These are phyloP conservation scores for Lypha dubia DNA, from an alignment of 2,888 invertebrate species.

Conservation along the genomic window DNA sequence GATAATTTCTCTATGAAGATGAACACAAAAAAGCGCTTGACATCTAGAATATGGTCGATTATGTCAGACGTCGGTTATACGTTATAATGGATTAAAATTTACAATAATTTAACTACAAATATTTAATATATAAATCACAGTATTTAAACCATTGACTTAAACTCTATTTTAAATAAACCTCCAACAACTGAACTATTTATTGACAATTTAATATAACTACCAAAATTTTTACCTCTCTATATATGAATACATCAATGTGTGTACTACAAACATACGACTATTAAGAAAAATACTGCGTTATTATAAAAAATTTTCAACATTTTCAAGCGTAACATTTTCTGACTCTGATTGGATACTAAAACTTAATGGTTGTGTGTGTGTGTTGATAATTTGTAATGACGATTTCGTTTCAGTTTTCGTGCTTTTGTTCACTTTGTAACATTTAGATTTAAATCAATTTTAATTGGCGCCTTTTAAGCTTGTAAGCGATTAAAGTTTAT, in stretches of 20 bases:
- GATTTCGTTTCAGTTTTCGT: constrained; percentile 21
- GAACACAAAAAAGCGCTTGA: no score
- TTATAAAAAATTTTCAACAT: constrained; percentile 62
- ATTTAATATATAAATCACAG: no score
- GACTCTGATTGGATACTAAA: constrained; percentile 26
- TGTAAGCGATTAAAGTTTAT: constrained; percentile 70
- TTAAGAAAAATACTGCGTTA: no score
- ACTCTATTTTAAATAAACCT: no score
- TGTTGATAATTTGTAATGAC: constrained; percentile 43
- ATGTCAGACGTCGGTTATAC: no score
- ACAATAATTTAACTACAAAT: no score
- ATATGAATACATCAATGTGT: not conserved
- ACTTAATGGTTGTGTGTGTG: constrained; percentile 38
- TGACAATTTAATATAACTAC: constrained; percentile 28
- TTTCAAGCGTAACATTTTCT: constrained; percentile 51
- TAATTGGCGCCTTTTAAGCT: constrained; percentile 75
- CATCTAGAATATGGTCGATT: no score
- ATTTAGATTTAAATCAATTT: constrained; percentile 73
- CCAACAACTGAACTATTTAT: constrained; percentile 24
- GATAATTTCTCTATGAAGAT: no score
- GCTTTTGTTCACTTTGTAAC: constrained; percentile 55
- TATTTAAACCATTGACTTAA: no score
- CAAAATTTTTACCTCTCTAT: not conserved
- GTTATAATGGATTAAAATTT: no score
- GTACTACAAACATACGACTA: no score